A percentile compares a stretch with the other conserved stretches of the same genome.
Conservation (phyloP, 2,888 invertebrate genomes). For the Habrosyne pyritoides region DNA sequence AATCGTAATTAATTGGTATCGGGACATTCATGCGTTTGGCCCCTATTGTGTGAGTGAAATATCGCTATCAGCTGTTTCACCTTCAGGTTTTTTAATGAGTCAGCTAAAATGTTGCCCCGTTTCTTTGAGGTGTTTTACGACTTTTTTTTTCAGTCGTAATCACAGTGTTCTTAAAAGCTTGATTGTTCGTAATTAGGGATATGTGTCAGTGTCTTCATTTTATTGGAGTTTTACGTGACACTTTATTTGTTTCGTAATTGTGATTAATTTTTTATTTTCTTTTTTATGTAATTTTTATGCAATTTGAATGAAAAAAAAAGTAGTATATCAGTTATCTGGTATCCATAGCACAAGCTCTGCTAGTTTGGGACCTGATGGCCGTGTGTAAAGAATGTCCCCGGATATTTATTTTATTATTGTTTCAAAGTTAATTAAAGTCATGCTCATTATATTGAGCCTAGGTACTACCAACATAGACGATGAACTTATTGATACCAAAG, state of each 20-base stretch:
- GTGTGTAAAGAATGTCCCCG: no score
- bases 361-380: no score
- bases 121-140: not conserved
- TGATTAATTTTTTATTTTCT: not conserved
- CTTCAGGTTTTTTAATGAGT: constrained; percentile 8
- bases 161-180: not conserved
- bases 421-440: no score
- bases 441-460: no score
- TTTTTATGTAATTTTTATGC: no score
- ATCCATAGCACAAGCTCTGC: no score
- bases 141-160: not conserved
- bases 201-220: not conserved
- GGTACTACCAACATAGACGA: no score
- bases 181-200: not conserved
- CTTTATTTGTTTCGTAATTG: not conserved
- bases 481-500: no score
- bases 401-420: no score
- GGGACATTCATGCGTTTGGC: constrained; percentile 42
- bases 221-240: not conserved
- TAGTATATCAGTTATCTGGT: no score
- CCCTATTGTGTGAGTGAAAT: constrained; percentile 48
- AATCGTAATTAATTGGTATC: constrained; percentile 50
- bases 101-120: not conserved
- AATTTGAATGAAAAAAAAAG: no score
- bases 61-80: constrained; percentile 56